A percentile compares a stretch with the other conserved stretches of the same genome.
phyloP scores from a whole-genome alignment of 2,888 invertebrate species.

The Orthosia gothica region DNA sequence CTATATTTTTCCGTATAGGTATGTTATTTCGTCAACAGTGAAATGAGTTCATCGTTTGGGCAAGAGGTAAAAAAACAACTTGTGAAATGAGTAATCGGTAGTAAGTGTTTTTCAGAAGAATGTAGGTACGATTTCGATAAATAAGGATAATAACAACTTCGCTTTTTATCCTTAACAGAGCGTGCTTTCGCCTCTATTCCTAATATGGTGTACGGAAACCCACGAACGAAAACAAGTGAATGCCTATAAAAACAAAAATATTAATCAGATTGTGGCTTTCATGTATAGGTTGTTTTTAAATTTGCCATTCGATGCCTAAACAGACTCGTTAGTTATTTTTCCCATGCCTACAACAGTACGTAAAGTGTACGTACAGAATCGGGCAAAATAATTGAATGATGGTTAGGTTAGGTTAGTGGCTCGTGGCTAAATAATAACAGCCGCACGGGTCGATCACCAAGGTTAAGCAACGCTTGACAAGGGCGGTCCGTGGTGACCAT shows the following conservation, averaged over 20 bases:
- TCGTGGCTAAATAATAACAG: no score
- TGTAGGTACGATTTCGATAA: neutral
- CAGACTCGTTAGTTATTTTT: neutral
- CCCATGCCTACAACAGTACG: no score
- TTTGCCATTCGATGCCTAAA: conserved; percentile 11
- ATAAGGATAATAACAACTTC: conserved; percentile 18
- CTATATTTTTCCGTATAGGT: neutral
- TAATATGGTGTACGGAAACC: conserved; percentile 13
- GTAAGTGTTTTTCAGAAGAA: neutral
- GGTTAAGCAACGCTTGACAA: no score
- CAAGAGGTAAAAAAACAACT: conserved; percentile 6
- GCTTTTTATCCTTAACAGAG: conserved; percentile 6
- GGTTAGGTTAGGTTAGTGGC: neutral
- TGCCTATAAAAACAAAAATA: conserved; percentile 17
- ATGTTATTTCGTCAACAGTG: neutral
- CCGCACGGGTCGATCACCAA: no score
- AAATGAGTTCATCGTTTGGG: conserved; percentile 25
- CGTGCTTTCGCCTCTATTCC: conserved; percentile 22
- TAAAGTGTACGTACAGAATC: neutral
- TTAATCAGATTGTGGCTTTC: conserved; percentile 16
- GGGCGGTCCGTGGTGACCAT: no score
- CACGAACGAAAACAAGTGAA: conserved; percentile 7
- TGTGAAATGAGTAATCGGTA: conserved; percentile 15
- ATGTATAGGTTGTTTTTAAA: conserved; percentile 2
- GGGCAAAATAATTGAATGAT: neutral